Percentiles rank a stretch among this genome's conserved stretches.
These are phyloP conservation scores for Temnothorax curvispinosus DNA, from an alignment of 1,140 invertebrate genomes.

Conservation along the genomic window DNA sequence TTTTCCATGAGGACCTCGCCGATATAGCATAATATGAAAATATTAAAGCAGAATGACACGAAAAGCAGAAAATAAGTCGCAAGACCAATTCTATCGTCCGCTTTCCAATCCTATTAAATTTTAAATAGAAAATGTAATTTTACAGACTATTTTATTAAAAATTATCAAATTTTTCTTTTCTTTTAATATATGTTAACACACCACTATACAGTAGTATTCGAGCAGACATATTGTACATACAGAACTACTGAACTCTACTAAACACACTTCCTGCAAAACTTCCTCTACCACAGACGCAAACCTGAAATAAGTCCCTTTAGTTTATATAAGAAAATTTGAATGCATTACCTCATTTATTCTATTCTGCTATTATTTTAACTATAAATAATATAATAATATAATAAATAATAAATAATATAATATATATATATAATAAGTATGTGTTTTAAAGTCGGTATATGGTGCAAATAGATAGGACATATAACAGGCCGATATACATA, in stretches of 20 bases:
- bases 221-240: slow-evolving; percentile 75
- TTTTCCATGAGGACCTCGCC: slow-evolving; percentile 73
- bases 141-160: background rate
- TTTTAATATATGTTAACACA: slow-evolving; percentile 29
- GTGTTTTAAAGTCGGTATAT: background rate
- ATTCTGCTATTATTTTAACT: background rate
- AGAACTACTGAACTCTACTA: slow-evolving; percentile 74
- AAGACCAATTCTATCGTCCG: slow-evolving; percentile 62
- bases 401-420: too few species aligned
- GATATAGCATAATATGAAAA: slow-evolving; percentile 78
- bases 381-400: background rate
- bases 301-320: slow-evolving; percentile 50
- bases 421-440: too few species aligned
- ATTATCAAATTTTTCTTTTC: background rate
- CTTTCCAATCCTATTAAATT: slow-evolving; percentile 71
- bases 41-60: slow-evolving; percentile 73
- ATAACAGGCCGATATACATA: background rate
- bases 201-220: slow-evolving; percentile 76
- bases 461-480: background rate
- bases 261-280: slow-evolving; percentile 70
- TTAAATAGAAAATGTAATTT: slow-evolving; percentile 8
- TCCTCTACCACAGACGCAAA: slow-evolving; percentile 66
- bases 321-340: slow-evolving; percentile 22
- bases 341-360: background rate
- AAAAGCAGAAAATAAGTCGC: slow-evolving; percentile 67